phyloP scores from a whole-genome alignment of 2,113 vertebrate genomes.

The Ammodytes marinus region DNA sequence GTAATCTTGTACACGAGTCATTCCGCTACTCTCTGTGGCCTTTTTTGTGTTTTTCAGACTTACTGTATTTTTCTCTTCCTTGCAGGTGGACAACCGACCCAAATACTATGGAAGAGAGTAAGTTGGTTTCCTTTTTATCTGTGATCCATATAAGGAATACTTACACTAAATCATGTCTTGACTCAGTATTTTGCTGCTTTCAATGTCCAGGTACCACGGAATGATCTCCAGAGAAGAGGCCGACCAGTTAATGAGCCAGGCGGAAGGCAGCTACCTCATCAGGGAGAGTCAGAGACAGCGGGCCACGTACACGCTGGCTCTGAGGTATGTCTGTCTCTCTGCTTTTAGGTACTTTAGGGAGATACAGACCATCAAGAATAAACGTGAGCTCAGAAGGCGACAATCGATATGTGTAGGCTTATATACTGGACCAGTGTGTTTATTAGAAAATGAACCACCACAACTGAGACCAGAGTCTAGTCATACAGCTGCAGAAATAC shows the following conservation, averaged over 20 bases:
- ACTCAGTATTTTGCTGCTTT: background rate
- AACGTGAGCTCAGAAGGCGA: background rate
- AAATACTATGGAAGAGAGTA: slow-evolving; percentile 99
- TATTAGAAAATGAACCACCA: background rate
- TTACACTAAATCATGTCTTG: background rate
- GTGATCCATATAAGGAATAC: background rate
- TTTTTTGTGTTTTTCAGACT: background rate
- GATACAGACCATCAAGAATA: background rate
- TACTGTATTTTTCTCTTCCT: slow-evolving; percentile 27
- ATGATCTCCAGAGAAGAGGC: slow-evolving; percentile 98
- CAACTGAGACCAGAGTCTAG: background rate
- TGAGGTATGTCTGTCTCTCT: slow-evolving; percentile 85
- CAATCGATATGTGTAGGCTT: background rate
- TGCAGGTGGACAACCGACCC: slow-evolving; percentile 95
- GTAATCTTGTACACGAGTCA: background rate
- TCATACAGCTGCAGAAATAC: background rate
- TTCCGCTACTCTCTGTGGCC: background rate
- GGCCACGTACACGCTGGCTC: slow-evolving; percentile 97
- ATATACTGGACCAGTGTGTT: background rate
- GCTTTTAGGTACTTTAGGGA: background rate
- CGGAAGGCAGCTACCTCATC: slow-evolving; percentile 99
- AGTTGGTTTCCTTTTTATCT: slow-evolving; percentile 75
- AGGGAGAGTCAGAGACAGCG: slow-evolving; percentile 98
- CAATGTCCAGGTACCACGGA: slow-evolving; percentile 91
- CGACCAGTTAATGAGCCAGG: slow-evolving; percentile 94